phyloP scores from a whole-genome alignment of 2,113 vertebrate species.

The Lepus europaeus region DNA sequence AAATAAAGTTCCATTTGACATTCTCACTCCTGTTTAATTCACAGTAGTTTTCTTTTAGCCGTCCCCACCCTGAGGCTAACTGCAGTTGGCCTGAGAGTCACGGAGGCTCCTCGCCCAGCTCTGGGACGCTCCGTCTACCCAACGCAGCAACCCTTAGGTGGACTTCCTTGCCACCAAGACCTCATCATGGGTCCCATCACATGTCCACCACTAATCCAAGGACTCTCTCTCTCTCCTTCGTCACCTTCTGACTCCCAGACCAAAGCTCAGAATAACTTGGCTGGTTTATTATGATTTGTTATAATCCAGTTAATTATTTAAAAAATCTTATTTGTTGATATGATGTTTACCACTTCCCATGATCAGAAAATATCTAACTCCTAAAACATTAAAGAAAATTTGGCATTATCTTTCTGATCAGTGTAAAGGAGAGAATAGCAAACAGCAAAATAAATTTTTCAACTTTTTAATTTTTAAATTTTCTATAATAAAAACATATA shows the following conservation, averaged over 20 bases:
- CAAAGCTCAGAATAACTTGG: neutral
- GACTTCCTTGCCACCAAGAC: neutral
- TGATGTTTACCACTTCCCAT: neutral
- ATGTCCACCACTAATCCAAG: neutral
- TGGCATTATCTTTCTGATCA: neutral
- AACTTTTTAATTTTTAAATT: neutral
- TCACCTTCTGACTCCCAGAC: neutral
- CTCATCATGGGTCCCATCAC: accelerated
- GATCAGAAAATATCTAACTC: neutral
- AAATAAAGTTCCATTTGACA: slow-evolving; percentile 75
- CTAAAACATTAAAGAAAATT: neutral
- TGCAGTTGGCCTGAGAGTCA: neutral
- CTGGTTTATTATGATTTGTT: neutral
- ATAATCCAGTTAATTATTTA: neutral
- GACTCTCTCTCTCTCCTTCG: neutral
- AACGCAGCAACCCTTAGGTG: too few species aligned
- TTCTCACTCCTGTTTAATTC: slow-evolving; percentile 41
- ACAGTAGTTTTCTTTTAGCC: slow-evolving; percentile 44
- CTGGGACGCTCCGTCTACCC: neutral
- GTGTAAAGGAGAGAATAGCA: neutral
- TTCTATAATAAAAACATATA: slow-evolving; percentile 1
- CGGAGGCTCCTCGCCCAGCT: neutral
- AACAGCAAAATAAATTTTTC: neutral
- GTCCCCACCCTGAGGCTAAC: neutral
- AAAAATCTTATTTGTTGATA: neutral